Base-by-base conservation (phyloP, 1,140 invertebrate species). In the Chymomyza costata region DNA sequence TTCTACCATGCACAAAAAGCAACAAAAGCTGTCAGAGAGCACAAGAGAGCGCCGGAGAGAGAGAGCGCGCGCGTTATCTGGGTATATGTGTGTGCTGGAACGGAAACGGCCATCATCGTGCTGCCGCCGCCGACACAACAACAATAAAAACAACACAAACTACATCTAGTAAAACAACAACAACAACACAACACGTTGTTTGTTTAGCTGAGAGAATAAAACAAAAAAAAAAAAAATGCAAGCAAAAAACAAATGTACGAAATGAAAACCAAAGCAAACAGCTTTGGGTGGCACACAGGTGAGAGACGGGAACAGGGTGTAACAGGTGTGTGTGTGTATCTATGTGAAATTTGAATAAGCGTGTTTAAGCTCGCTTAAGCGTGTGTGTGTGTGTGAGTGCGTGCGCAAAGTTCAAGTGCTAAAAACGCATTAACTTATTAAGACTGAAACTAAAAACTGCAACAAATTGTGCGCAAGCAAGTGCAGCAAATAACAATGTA, bases 101-200 rank as follows among this genome's bases (percentile, higher is more conserved):
- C 82, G 82, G 82, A 84, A 84, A 82, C 76, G 81, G 82, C 81
- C 82, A 84, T 83, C 82, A 83, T 73, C 81, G 66, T 51, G 47
- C 58, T 58, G 47, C 40, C 64, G 64, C 58, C 70, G n/a, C n/a
- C n/a, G n/a, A n/a, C 53, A 58, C 53, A 64, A 40, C 67, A 68
- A 21, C 46, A 67, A 44, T 34, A 61, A 60, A 47, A 56, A 54
- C 51, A 61, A 38, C 39, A 62, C 48, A 56, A 30, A 43, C 53
- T 53, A 71, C 63, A 64, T 43, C 65, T 57, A 80, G 67, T 73
- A 73, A 78, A 80, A 80, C 66, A 80, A 78, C 66, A 78, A 37
- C 32, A 60, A 17, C 13, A 16, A 14, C 38, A 46, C 49, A 66
- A 64, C 60, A 67, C 49, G 64, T 65, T 76, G 70, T 78, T 76